These are phyloP conservation scores for Pluvialis apricaria DNA, from an alignment of 2,113 vertebrate species.

Conservation along the genomic window DNA sequence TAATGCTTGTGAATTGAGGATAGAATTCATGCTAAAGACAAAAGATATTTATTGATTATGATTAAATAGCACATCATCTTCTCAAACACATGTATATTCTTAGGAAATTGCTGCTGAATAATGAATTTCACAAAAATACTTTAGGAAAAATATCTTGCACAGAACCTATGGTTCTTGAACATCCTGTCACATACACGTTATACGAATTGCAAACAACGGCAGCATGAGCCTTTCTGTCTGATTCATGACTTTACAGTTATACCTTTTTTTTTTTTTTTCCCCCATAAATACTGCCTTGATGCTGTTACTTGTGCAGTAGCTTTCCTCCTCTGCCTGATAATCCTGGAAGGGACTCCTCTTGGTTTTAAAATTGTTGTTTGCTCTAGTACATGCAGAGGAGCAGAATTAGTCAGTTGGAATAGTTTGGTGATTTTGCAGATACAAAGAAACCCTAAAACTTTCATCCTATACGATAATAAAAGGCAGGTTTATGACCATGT, in stretches of 20 bases:
- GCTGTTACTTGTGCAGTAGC: background rate
- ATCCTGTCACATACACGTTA: background rate
- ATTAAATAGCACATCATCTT: slow-evolving; percentile 4
- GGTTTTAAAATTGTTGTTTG: background rate
- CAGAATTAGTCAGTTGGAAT: background rate
- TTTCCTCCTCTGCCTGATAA: background rate
- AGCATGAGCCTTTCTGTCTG: background rate
- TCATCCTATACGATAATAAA: background rate
- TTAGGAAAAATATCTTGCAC: slow-evolving; percentile 2
- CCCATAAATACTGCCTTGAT: background rate
- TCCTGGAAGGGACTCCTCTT: background rate
- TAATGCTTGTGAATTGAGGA: background rate
- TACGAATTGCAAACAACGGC: background rate
- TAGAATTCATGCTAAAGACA: background rate
- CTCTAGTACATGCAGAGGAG: background rate
- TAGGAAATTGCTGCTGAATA: background rate
- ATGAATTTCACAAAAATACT: slow-evolving; percentile 8
- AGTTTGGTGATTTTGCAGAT: background rate
- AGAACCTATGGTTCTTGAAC: background rate
- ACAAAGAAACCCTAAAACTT: background rate
- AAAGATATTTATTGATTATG: background rate
- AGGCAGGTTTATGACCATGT: background rate
- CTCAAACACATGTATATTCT: background rate
- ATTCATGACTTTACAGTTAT: background rate
- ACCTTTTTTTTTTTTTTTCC: background rate